A percentile compares a stretch with the other conserved stretches of the same genome.
These are phyloP conservation scores for Cyprinodon diabolis DNA, from an alignment of 2,797 vertebrate species.

Conservation along the genomic window DNA sequence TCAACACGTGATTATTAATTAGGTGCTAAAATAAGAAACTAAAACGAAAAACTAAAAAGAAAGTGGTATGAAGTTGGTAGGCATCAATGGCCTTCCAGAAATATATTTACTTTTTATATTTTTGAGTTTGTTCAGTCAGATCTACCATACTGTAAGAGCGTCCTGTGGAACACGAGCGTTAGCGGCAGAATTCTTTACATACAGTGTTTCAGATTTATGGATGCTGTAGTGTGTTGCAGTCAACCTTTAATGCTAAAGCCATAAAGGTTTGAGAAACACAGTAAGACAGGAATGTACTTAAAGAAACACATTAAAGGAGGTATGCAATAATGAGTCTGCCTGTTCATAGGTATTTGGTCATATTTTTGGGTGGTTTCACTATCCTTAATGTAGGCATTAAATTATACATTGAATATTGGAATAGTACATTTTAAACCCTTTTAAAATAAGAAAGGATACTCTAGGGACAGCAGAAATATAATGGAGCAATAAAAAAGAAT, in stretches of 20 bases:
- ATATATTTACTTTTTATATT: neutral
- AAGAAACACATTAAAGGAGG: conserved; percentile 17
- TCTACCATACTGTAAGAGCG: neutral
- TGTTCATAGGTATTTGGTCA: neutral
- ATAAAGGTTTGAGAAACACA: conserved; percentile 20
- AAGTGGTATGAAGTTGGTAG: neutral
- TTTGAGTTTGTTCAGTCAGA: neutral
- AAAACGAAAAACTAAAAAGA: neutral
- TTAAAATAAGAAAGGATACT: neutral
- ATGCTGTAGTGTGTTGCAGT: conserved; percentile 40
- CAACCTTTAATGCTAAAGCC: conserved; percentile 40
- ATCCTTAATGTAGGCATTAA: neutral
- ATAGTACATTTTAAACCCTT: neutral
- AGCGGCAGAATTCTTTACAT: conserved; percentile 3
- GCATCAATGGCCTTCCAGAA: neutral
- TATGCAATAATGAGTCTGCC: neutral
- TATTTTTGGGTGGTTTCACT: neutral
- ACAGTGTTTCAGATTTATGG: conserved; percentile 51
- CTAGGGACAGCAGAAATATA: neutral
- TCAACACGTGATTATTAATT: neutral
- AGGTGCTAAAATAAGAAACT: neutral
- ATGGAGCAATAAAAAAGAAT: neutral
- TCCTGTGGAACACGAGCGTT: conserved; percentile 4
- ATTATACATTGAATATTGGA: neutral
- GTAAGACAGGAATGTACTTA: conserved; percentile 14